A percentile compares a stretch with the other conserved stretches of the same genome.
Evolutionary conservation across 2,113 vertebrate species (phyloP).

Genomic region (Cichladusa arquata): DNA sequence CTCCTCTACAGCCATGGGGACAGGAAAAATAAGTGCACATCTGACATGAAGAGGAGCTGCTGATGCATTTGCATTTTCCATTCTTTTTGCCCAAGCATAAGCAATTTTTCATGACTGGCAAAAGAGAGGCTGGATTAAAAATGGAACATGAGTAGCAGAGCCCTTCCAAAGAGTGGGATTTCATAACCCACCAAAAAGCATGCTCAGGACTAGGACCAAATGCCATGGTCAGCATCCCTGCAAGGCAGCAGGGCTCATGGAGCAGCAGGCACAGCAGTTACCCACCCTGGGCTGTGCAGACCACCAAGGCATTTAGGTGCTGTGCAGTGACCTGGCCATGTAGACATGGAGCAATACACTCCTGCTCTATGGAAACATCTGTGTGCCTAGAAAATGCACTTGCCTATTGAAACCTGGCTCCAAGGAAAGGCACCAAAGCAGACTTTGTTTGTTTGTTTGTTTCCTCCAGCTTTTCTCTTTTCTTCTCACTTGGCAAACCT

Average conservation of each 20-base stretch:
- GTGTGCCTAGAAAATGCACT: constrained; percentile 1
- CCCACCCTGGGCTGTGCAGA: neutral
- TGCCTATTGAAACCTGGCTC: neutral
- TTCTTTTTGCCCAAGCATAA: neutral
- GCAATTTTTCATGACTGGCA: neutral
- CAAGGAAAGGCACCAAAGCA: neutral
- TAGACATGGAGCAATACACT: neutral
- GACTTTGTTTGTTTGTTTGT: neutral
- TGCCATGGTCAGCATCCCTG: neutral
- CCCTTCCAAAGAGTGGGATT: neutral
- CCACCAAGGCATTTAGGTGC: neutral
- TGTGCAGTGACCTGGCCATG: neutral
- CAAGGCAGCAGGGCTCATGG: neutral
- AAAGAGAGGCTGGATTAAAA: neutral
- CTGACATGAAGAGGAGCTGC: neutral
- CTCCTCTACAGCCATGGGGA: accelerated
- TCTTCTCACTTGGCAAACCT: constrained; percentile 23
- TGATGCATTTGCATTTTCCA: neutral
- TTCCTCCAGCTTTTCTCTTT: neutral
- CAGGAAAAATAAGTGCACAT: accelerated
- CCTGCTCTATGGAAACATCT: neutral
- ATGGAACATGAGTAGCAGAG: neutral
- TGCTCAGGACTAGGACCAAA: neutral
- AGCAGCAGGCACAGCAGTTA: neutral
- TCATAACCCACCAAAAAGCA: neutral